Evolutionary conservation across 2,797 vertebrate genomes (phyloP), one percentile per base, ranked within the genome.

Genomic region (Echeneis naucrates): DNA sequence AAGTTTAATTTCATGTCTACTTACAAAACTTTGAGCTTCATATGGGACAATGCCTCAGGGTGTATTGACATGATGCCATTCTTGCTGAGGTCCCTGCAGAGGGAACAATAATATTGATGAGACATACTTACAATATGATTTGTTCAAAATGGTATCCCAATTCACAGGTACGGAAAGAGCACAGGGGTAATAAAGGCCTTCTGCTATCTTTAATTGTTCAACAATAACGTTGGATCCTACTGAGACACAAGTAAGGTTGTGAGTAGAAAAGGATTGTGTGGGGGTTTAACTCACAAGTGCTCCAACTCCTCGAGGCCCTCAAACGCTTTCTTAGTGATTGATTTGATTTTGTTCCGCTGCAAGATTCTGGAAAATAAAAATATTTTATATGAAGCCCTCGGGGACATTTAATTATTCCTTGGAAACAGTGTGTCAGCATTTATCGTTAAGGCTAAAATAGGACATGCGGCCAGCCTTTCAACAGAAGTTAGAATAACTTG

Each of bases 41-140:
- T 85, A 62, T 96, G 95, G 59, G 95, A 90, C 90, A 98, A 92
- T 1, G 97, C 94, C 83, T 96, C 95, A 38, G 96, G 97, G 88
- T 98, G 96, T 80, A 98, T 93, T 45, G 97, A 98, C 94, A 97
- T 97, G 58, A 98, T 94, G 82, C 90, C 95, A 69, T 98, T 98
- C 88, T 95, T 97, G 86, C 95, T 96, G 81, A 98, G 92, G 90
- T 98, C 97, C 75, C 97, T 98, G 87, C 53, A 87, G 87, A 82
- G 70, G 71, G 81, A 83, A 78, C 38, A 57, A 44, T 87, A 78
- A 85, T 55, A 74, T 26, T 8, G 30, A 70, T 90, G 58, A 84
- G 58, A 83, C 68, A 62, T 67, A 55, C 53, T 32, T 59, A 56
- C 2, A 4, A 61, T 44, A 65, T 44, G 53, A 75, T 75, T 56